Base-by-base conservation (phyloP, 37 sponge, comb jelly and placozoan genomes). In the Eunapius fragilis region DNA sequence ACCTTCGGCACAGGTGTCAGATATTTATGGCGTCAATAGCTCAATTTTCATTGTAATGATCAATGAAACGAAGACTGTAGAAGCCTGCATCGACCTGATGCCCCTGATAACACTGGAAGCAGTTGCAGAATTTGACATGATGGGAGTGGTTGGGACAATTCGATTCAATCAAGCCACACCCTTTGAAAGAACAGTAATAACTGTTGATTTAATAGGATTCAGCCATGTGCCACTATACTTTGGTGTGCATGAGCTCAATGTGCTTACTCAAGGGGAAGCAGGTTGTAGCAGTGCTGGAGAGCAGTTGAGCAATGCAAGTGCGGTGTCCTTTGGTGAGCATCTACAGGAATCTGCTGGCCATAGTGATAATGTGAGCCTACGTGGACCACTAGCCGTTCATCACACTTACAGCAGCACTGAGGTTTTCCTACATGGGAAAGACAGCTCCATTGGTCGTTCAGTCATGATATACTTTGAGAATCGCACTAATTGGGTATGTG, bases 401-500 rank as follows among this genome's bases (percentile, higher is more conserved):
- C 36, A 36, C 2, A 80, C 28, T 0, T 90, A 78, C 38, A 33
- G 37, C 23, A 93, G 92, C 35, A 71, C 88, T 5, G 79, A 88
- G 31, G n/a, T 95, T 0, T 88, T 93, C 37, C 74, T 95, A 74
- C 90, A 77, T 87, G 96, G 93, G 3, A 0, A 5, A 0, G 79
- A 90, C 70, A 87, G 89, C 71, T 75, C 92, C 32, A 78, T 95
- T 77, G 96, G 93, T 58, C 86, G 93, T 69, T 87, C 93, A 24
- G 30, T 95, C 7, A 90, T 95, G 67, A 79, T 95, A 7, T 87
- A 89, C n/a, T 23, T 28, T 10, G 37, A 11, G 3, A 31, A 76
- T 67, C 79, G 85, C n/a, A 27, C 68, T 0, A 67, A 77, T 5
- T 74, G 81, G 87, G 84, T 74, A 14, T 95, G 95, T 89, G 85